Conservation (phyloP, 1,140 invertebrate species). For the Sycobia sp. region DNA sequence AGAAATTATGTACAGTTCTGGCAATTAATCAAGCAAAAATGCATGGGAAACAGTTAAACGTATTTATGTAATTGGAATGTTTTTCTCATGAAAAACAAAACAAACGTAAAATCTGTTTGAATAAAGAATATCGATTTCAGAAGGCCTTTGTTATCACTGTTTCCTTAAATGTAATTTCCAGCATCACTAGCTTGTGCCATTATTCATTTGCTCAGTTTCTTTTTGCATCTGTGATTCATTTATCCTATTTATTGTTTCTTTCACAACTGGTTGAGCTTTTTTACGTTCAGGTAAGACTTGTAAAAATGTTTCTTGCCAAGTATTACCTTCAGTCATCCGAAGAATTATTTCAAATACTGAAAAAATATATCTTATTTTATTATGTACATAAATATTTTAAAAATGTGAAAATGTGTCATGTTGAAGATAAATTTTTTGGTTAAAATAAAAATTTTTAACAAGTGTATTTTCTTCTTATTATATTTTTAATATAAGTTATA, state of each 20-base stretch:
- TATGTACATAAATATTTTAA: not conserved
- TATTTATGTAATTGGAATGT: constrained; percentile 28
- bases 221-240: constrained; percentile 27
- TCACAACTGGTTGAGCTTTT: constrained; percentile 64
- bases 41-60: constrained; percentile 30
- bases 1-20: constrained; percentile 50
- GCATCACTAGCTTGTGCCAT: constrained; percentile 8
- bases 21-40: constrained; percentile 47
- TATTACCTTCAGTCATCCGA: constrained; percentile 74
- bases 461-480: too few relatives aligned
- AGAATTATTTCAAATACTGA: constrained; percentile 92
- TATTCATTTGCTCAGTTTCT: constrained; percentile 30
- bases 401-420: not conserved
- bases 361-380: constrained; percentile 54
- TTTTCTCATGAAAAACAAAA: constrained; percentile 20
- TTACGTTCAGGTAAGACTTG: constrained; percentile 79
- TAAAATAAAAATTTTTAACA: constrained; percentile 2
- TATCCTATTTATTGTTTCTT: constrained; percentile 4
- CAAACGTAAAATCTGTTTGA: constrained; percentile 19
- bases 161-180: constrained; percentile 3
- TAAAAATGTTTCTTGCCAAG: constrained; percentile 86
- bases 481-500: too few relatives aligned
- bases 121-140: constrained; percentile 32
- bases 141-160: constrained; percentile 14
- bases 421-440: not conserved